Base-by-base conservation (phyloP, 2,113 vertebrate species). In the Phaethon lepturus region DNA sequence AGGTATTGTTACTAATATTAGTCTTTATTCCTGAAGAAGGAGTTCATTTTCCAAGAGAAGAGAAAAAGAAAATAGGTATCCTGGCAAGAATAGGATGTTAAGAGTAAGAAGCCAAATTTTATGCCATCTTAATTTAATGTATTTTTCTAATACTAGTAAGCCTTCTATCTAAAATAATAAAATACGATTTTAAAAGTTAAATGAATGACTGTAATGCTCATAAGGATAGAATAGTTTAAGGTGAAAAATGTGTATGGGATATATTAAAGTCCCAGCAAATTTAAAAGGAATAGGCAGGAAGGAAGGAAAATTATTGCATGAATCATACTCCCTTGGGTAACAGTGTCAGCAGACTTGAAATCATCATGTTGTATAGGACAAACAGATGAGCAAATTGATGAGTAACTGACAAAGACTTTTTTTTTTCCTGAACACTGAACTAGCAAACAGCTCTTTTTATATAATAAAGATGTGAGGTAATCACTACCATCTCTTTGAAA, bases 361-460 rank as follows among this genome's bases (percentile, higher is more conserved):
- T 97, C 92, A 96, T 96, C 81, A 45, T 93, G 66, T 94, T 97
- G 88, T 86, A 96, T 82, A 97, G 97, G 96, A 97, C 96, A 97
- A 97, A 97, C 95, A 97, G 96, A 97, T 97, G 96, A 97, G 95
- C 93, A 95, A 96, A 97, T 95, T 96, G 97, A 97, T 97, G 96
- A 97, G 95, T 97, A 97, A 97, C 94, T 96, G 94, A 95, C 81
- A 95, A 95, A 95, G 95, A 49, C 75, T 78, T 93, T 95, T 93
- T 38, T 95, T 80, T 47, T 35, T 18, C 18, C 60, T 84, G 69
- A 97, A 95, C 74, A 95, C 40, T 95, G 89, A 89, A 95, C 84
- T 87, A 90, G 73, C 69, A 87, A 97, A 79, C 73, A 90, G 69
- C 38, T 94, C 69, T 91, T 95, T 97, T 95, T 95, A 78, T 96